Evolutionary conservation across 2,113 vertebrate species (phyloP).

Genomic region (Eulemur rufifrons): DNA sequence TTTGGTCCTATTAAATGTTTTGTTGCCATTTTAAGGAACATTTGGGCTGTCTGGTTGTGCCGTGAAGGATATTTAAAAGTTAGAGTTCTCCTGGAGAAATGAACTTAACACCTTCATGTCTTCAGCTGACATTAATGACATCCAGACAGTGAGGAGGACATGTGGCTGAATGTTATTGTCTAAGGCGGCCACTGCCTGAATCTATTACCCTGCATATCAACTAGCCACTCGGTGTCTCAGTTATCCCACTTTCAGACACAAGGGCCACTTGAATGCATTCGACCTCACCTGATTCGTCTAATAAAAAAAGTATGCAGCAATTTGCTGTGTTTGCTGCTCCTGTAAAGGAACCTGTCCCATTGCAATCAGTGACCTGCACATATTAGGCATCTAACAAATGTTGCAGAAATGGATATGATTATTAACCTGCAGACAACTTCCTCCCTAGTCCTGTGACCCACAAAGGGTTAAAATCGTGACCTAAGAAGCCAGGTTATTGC

Average conservation of each 20-base stretch:
- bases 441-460: neutral
- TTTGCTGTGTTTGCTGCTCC: neutral
- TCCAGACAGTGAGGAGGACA: neutral
- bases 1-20: neutral
- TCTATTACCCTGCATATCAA: conserved; percentile 24
- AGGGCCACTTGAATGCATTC: neutral
- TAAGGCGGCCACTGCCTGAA: neutral
- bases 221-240: neutral
- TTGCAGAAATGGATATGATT: neutral
- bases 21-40: conserved; percentile 26
- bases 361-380: neutral
- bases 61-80: conserved; percentile 40
- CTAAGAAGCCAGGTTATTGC: neutral
- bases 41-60: neutral
- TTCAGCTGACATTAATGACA: neutral
- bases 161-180: neutral
- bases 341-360: neutral
- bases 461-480: conserved; percentile 23
- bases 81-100: neutral
- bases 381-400: neutral
- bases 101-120: neutral
- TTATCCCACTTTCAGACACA: neutral
- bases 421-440: neutral
- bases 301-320: neutral
- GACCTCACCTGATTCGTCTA: neutral